Conservation (phyloP, 2,888 invertebrate species). For the Drosophila meridiana region DNA sequence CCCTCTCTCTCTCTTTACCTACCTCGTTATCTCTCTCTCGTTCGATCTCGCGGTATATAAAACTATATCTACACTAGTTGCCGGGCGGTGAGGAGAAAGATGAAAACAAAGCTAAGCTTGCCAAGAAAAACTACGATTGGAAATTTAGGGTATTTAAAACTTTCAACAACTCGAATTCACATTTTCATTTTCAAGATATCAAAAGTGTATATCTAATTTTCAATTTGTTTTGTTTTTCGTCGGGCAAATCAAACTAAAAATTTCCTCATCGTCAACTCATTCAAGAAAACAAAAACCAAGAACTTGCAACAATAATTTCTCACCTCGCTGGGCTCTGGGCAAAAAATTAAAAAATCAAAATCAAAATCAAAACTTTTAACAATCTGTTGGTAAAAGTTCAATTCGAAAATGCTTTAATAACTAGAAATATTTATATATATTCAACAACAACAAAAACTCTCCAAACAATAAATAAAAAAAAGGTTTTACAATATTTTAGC, state of each 20-base stretch:
- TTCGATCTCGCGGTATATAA: conserved; percentile 35
- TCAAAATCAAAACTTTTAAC: neutral
- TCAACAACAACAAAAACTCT: neutral
- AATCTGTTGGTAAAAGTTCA: conserved; percentile 27
- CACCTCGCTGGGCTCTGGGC: conserved; percentile 45
- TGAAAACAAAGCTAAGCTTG: conserved; percentile 80
- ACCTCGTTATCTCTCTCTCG: conserved; percentile 11
- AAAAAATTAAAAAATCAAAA: neutral
- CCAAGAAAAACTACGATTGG: conserved; percentile 86
- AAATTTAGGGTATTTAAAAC: conserved; percentile 86
- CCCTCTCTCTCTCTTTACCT: conserved; percentile 15
- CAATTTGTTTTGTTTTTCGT: conserved; percentile 39
- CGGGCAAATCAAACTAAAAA: conserved; percentile 14
- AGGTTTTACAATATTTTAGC: conserved; percentile 27
- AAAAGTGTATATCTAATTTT: conserved; percentile 27
- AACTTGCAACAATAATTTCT: conserved; percentile 37
- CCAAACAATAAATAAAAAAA: conserved; percentile 9
- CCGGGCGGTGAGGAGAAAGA: conserved; percentile 84
- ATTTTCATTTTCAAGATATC: conserved; percentile 17
- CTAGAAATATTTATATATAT: conserved; percentile 15
- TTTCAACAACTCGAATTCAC: conserved; percentile 33
- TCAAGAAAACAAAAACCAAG: conserved; percentile 2
- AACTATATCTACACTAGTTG: conserved; percentile 71
- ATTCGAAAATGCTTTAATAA: conserved; percentile 29
- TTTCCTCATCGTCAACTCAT: conserved; percentile 41